These are phyloP conservation scores for Clarias magur DNA, from an alignment of 2,113 vertebrate genomes.

Conservation along the genomic window DNA sequence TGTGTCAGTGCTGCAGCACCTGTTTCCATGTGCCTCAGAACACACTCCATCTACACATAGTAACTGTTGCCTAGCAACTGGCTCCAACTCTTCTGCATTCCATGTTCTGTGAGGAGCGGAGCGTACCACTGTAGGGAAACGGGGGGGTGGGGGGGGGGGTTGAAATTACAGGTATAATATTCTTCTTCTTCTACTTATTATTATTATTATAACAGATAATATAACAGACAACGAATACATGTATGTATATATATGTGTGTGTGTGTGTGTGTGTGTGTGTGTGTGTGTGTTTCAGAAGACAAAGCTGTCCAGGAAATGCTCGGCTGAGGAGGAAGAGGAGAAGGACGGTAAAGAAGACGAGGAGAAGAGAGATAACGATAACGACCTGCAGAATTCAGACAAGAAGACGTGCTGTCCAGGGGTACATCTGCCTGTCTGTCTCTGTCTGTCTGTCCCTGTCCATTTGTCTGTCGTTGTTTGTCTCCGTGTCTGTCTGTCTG, in stretches of 20 bases:
- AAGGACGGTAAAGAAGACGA: slow-evolving; percentile 94
- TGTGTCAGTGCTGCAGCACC: slow-evolving; percentile 8
- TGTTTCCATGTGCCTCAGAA: neutral
- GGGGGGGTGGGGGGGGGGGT: neutral
- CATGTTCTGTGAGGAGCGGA: slow-evolving; percentile 46
- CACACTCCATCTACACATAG: slow-evolving; percentile 61
- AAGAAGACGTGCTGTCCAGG: slow-evolving; percentile 88
- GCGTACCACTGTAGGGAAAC: neutral
- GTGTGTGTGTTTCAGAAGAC: slow-evolving; percentile 77
- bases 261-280: slow-evolving; percentile 14
- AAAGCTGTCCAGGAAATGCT: slow-evolving; percentile 90
- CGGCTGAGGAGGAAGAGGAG: slow-evolving; percentile 85
- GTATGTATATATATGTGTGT: neutral
- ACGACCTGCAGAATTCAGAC: slow-evolving; percentile 87
- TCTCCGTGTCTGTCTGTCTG: slow-evolving; percentile 24
- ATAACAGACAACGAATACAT: neutral
- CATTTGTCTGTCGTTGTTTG: neutral
- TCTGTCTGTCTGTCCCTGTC: neutral
- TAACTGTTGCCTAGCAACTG: slow-evolving; percentile 76
- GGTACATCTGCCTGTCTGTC: slow-evolving; percentile 67
- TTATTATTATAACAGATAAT: neutral
- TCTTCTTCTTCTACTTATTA: neutral
- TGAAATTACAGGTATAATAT: neutral
- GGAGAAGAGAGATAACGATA: slow-evolving; percentile 90
- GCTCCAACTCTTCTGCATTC: slow-evolving; percentile 55